phyloP scores from a whole-genome alignment of 2,797 vertebrate species.

The Heterohyrax brucei region DNA sequence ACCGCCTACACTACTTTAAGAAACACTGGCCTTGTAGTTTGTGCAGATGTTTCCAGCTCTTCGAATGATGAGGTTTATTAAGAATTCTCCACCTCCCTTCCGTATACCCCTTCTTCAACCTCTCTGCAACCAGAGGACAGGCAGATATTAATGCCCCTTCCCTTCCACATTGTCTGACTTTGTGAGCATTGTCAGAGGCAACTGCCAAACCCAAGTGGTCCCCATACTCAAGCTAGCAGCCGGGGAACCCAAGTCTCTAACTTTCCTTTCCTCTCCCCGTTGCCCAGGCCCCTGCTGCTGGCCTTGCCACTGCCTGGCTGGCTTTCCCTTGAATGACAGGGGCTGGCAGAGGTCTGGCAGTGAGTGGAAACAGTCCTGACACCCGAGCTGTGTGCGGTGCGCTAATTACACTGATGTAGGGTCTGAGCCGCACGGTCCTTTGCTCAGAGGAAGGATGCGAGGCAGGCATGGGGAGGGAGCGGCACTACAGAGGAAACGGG shows the following conservation, averaged over 20 bases:
- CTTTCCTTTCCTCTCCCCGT: background rate
- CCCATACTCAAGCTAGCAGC: background rate
- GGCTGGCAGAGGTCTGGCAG: slow-evolving; percentile 85
- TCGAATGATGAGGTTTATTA: background rate
- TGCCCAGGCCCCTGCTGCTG: background rate
- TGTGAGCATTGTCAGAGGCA: background rate
- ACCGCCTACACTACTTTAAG: background rate
- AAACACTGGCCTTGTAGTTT: background rate
- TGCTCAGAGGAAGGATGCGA: slow-evolving; percentile 89
- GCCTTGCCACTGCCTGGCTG: slow-evolving; percentile 72
- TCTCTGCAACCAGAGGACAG: background rate
- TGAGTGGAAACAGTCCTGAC: slow-evolving; percentile 92
- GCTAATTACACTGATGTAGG: slow-evolving; percentile 90
- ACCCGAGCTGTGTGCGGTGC: slow-evolving; percentile 91
- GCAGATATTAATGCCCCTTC: background rate
- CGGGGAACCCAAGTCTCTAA: background rate
- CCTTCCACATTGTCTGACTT: background rate
- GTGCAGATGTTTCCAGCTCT: background rate
- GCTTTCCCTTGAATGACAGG: slow-evolving; percentile 81
- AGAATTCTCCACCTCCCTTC: background rate
- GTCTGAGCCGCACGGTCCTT: slow-evolving; percentile 83
- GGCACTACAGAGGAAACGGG: slow-evolving; percentile 88
- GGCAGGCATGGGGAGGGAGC: slow-evolving; percentile 88
- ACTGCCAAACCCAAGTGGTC: slow-evolving; percentile 14
- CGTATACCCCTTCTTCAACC: background rate